phyloP scores from a whole-genome alignment of 2,113 vertebrate genomes.

The Piaya cayana region DNA sequence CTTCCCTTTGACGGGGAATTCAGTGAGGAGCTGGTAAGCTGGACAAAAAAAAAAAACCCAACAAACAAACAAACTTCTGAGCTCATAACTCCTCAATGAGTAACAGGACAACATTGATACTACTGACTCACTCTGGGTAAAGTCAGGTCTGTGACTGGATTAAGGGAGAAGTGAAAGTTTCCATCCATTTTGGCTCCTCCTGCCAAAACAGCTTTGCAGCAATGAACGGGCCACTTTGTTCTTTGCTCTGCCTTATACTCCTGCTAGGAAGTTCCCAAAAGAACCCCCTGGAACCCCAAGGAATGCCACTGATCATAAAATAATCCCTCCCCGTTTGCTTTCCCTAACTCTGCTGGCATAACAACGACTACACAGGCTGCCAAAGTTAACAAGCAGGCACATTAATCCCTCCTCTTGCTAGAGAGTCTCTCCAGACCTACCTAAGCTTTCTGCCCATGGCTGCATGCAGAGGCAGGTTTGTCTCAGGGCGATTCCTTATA shows the following conservation, averaged over 20 bases:
- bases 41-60: background rate
- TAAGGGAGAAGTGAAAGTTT: background rate
- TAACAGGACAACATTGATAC: background rate
- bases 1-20: background rate
- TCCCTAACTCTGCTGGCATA: background rate
- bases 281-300: background rate
- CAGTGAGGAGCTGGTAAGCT: background rate
- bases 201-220: fast-evolving
- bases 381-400: conserved; percentile 28
- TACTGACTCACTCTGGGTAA: background rate
- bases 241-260: background rate
- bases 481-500: background rate
- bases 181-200: background rate
- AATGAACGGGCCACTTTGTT: background rate
- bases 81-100: background rate
- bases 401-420: background rate
- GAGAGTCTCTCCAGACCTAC: conserved; percentile 37
- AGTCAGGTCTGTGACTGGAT: background rate
- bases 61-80: background rate
- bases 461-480: background rate
- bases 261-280: background rate
- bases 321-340: background rate
- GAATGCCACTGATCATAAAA: background rate
- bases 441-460: background rate
- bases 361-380: background rate